Conservation (phyloP, 2,113 vertebrate species). For the Boulengeromyrus knoepffleri region DNA sequence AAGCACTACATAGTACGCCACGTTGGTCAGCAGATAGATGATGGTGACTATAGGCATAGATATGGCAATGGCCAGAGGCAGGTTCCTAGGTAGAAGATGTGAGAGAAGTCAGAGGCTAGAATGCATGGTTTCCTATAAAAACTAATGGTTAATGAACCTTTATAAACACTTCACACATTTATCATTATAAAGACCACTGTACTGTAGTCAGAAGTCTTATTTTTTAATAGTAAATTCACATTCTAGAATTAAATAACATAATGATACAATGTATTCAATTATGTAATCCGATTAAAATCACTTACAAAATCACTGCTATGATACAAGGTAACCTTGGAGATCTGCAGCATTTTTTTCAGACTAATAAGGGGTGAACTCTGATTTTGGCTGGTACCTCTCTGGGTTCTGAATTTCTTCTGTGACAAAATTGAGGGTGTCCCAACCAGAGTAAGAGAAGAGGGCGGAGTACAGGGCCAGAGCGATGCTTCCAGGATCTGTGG, state of each 20-base stretch:
- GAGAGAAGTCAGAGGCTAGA: background rate
- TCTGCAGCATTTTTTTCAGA: background rate
- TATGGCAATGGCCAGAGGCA: slow-evolving; percentile 72
- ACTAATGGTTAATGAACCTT: background rate
- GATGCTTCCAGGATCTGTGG: slow-evolving; percentile 61
- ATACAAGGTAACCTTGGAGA: background rate
- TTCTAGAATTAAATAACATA: background rate
- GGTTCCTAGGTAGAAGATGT: slow-evolving; percentile 57
- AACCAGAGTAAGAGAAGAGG: slow-evolving; percentile 80
- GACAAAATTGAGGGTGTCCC: slow-evolving; percentile 82
- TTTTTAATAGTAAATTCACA: background rate
- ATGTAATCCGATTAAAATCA: background rate
- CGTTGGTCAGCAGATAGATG: slow-evolving; percentile 76
- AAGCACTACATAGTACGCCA: slow-evolving; percentile 71
- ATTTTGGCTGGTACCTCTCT: slow-evolving; percentile 52
- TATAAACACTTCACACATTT: background rate
- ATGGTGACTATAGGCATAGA: slow-evolving; percentile 72
- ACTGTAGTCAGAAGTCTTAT: background rate
- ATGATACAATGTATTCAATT: background rate
- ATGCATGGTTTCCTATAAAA: background rate
- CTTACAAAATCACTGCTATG: background rate
- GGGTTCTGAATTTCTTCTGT: slow-evolving; percentile 81
- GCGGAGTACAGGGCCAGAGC: slow-evolving; percentile 77
- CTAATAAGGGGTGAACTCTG: background rate
- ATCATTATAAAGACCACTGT: background rate